Evolutionary conservation across 2,113 vertebrate genomes (phyloP).

Genomic region (Cyphomyrus discorhynchus): DNA sequence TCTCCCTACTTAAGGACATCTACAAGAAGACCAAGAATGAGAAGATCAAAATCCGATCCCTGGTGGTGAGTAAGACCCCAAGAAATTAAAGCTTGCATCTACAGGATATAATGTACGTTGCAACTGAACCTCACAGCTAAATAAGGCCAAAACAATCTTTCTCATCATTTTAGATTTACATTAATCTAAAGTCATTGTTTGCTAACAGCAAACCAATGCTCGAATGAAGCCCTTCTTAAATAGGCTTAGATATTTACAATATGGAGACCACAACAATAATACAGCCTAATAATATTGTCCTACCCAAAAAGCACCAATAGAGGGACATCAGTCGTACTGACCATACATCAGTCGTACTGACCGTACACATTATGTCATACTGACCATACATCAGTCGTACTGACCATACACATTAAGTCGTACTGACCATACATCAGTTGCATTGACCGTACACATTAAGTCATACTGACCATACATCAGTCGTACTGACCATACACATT

Average conservation of each 20-base stretch:
- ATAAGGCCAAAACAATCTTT: background rate
- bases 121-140: background rate
- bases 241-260: background rate
- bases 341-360: too few relatives aligned
- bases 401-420: too few relatives aligned
- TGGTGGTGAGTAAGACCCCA: conserved; percentile 73
- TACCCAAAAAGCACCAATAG: background rate
- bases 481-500: too few relatives aligned
- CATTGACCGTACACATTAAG: too few relatives aligned
- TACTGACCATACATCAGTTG: too few relatives aligned
- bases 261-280: background rate
- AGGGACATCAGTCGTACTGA: background rate
- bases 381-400: too few relatives aligned
- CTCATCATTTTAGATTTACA: background rate
- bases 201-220: background rate
- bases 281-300: background rate
- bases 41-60: conserved; percentile 90
- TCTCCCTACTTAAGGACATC: conserved; percentile 84
- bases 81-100: background rate
- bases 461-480: too few relatives aligned
- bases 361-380: too few relatives aligned
- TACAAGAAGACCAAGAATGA: conserved; percentile 97
- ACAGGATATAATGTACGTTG: background rate
- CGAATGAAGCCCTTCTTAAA: background rate
- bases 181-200: background rate